phyloP scores from a whole-genome alignment of 2,113 vertebrate genomes.

The Chloropsis hardwickii region DNA sequence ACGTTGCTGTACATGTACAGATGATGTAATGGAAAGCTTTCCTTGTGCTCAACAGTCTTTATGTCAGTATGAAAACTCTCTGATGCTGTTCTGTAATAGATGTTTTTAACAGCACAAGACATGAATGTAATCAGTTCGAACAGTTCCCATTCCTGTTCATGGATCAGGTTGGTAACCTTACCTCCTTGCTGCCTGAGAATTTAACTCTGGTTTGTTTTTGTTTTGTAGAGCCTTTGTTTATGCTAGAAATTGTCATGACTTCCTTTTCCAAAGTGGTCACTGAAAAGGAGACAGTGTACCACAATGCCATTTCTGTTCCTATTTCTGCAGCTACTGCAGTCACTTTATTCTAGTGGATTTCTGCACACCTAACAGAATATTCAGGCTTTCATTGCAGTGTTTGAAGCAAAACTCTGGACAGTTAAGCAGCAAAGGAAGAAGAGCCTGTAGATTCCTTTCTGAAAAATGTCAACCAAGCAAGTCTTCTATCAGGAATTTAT shows the following conservation, averaged over 20 bases:
- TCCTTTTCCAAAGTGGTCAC: background rate
- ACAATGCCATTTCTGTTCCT: background rate
- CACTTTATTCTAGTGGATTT: background rate
- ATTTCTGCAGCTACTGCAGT: background rate
- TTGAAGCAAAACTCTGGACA: background rate
- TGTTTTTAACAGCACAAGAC: background rate
- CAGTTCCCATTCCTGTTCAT: background rate
- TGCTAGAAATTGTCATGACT: background rate
- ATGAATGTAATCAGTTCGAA: background rate
- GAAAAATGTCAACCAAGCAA: background rate
- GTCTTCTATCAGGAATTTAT: background rate
- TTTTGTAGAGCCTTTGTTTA: background rate
- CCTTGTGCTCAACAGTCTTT: background rate
- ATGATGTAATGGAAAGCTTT: background rate
- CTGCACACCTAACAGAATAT: background rate
- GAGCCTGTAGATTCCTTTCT: background rate
- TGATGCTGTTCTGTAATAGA: background rate
- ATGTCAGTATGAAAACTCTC: background rate
- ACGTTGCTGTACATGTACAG: fast-evolving
- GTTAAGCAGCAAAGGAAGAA: background rate
- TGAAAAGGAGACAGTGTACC: background rate
- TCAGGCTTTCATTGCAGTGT: background rate
- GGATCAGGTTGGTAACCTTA: background rate
- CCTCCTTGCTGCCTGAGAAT: background rate
- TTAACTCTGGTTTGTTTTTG: background rate